These are phyloP conservation scores for Lordiphosa collinella DNA, from an alignment of 1,140 invertebrate genomes.

Conservation along the genomic window DNA sequence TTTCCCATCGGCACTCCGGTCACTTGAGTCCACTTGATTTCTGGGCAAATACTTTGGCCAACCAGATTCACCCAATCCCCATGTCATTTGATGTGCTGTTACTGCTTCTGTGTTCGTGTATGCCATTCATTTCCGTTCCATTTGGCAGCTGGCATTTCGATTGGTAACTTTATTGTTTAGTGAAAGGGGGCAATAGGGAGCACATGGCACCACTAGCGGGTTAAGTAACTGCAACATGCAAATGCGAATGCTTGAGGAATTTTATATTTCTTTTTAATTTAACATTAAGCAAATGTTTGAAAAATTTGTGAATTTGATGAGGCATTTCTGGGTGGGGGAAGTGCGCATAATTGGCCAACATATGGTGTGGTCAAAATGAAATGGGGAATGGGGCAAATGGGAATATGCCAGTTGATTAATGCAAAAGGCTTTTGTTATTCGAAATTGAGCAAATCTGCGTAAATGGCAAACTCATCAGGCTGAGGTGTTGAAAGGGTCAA, in stretches of 20 bases:
- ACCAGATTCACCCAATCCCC: slow-evolving; percentile 11
- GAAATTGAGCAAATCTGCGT: slow-evolving; percentile 22
- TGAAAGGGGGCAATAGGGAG: neutral
- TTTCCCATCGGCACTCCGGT: neutral
- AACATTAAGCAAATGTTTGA: slow-evolving; percentile 23
- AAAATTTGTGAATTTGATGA: slow-evolving; percentile 24
- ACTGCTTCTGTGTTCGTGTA: slow-evolving; percentile 20
- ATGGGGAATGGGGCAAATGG: neutral
- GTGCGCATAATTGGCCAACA: slow-evolving; percentile 63
- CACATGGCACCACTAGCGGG: neutral
- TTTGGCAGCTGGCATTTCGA: slow-evolving; percentile 21
- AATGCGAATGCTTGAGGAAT: neutral
- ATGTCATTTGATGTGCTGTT: slow-evolving; percentile 28
- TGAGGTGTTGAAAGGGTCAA: slow-evolving; percentile 28
- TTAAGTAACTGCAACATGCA: slow-evolving; percentile 10
- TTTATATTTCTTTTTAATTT: slow-evolving; percentile 1
- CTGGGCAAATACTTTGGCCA: slow-evolving; percentile 4
- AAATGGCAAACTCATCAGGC: slow-evolving; percentile 27
- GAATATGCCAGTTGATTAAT: slow-evolving; percentile 40
- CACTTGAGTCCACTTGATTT: slow-evolving; percentile 21
- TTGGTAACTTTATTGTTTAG: slow-evolving; percentile 4
- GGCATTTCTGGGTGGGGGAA: slow-evolving; percentile 46
- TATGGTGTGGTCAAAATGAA: slow-evolving; percentile 31
- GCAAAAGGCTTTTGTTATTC: slow-evolving; percentile 25
- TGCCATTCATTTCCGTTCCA: slow-evolving; percentile 45